A percentile compares a stretch with the other conserved stretches of the same genome.
Conservation (phyloP, 2,888 invertebrate species). For the Alloscopus bannaensis region DNA sequence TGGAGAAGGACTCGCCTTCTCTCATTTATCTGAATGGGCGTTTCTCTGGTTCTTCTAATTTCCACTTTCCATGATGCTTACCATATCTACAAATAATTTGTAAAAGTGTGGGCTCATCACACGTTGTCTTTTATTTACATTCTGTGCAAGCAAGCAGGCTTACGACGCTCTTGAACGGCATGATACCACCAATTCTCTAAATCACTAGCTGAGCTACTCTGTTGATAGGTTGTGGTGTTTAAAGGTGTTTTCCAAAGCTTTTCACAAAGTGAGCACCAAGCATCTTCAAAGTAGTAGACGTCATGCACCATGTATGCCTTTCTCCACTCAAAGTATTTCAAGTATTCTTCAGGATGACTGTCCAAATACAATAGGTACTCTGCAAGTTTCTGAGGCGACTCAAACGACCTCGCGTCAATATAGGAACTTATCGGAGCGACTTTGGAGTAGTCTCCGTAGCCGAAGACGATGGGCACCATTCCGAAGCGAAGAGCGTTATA, state of each 20-base stretch:
- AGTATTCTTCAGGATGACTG: constrained; percentile 64
- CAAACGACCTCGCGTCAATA: constrained; percentile 74
- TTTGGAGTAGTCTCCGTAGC: constrained; percentile 73
- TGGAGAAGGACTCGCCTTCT: no score
- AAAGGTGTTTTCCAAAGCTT: constrained; percentile 64
- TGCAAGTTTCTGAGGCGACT: constrained; percentile 73
- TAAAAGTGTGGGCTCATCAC: no score
- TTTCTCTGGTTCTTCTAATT: no score
- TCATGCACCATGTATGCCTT: constrained; percentile 47
- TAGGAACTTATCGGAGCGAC: constrained; percentile 74
- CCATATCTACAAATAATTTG: no score
- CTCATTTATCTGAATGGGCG: no score
- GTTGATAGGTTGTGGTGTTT: constrained; percentile 37
- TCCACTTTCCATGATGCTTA: no score
- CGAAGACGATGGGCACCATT: constrained; percentile 74
- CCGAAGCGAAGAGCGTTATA: constrained; percentile 66
- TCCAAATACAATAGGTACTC: constrained; percentile 72
- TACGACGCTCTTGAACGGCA: constrained; percentile 41
- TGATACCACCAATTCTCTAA: constrained; percentile 69
- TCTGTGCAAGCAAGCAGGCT: constrained; percentile 44
- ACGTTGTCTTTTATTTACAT: constrained; percentile 14
- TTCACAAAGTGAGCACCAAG: constrained; percentile 68
- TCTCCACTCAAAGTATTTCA: constrained; percentile 69
- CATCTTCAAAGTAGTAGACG: constrained; percentile 64
- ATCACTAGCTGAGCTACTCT: constrained; percentile 52